Conservation (phyloP, 2,113 vertebrate species). For the Syngnathus scovelli region DNA sequence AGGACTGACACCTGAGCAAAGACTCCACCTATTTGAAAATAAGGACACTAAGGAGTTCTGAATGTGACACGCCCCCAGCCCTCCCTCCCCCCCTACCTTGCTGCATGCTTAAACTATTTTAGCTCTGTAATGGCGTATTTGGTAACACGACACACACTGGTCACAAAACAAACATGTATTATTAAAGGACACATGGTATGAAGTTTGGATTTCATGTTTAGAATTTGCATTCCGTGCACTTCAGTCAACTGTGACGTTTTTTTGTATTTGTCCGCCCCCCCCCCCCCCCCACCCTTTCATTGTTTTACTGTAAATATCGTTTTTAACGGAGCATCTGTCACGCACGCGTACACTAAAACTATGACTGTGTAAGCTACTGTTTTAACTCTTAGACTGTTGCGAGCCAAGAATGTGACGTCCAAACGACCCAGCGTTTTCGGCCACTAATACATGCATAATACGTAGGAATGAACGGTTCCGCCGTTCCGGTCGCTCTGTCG, state of each 20-base stretch:
- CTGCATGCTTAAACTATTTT: constrained; percentile 74
- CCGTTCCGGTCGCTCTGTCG: constrained; percentile 25
- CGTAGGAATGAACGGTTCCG: constrained; percentile 38
- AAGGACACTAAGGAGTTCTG: constrained; percentile 79
- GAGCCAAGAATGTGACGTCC: constrained; percentile 60
- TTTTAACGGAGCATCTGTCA: constrained; percentile 68
- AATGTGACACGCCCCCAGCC: constrained; percentile 33
- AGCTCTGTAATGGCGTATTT: constrained; percentile 67
- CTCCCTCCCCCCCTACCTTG: constrained; percentile 27
- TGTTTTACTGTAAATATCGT: constrained; percentile 78
- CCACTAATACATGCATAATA: constrained; percentile 41
- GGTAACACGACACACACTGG: constrained; percentile 73
- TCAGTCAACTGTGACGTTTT: constrained; percentile 75
- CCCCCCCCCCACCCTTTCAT: constrained; percentile 44
- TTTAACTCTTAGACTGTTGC: constrained; percentile 71
- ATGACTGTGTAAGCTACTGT: constrained; percentile 79
- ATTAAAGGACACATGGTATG: constrained; percentile 66
- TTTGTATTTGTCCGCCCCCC: constrained; percentile 32
- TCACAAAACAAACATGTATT: constrained; percentile 65
- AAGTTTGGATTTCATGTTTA: constrained; percentile 73
- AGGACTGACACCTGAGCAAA: constrained; percentile 77
- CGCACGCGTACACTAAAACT: constrained; percentile 67
- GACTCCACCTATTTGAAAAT: constrained; percentile 77
- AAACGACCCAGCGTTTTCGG: constrained; percentile 34
- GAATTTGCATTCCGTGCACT: constrained; percentile 76